phyloP scores from a whole-genome alignment of 2,113 vertebrate species.

The Tragelaphus strepsiceros region DNA sequence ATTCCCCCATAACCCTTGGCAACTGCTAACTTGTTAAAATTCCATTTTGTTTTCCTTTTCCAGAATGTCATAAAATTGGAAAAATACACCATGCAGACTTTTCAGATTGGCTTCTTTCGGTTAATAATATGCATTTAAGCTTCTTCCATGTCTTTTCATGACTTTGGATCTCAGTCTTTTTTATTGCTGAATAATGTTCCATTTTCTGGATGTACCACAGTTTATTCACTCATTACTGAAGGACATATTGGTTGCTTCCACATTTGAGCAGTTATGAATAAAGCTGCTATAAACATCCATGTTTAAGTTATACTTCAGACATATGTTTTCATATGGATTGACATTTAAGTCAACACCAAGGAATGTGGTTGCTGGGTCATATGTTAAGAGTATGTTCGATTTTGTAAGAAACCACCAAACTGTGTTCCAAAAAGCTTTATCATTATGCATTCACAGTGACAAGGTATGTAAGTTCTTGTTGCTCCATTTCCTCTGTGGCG shows the following conservation, averaged over 20 bases:
- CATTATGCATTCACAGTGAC: background rate
- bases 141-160: background rate
- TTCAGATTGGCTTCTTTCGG: background rate
- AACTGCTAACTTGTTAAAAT: background rate
- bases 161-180: background rate
- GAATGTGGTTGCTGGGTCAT: background rate
- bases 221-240: background rate
- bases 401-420: background rate
- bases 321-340: background rate
- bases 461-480: background rate
- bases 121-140: background rate
- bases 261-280: background rate
- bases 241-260: background rate
- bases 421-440: background rate
- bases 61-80: background rate
- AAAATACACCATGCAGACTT: background rate
- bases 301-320: background rate
- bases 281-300: background rate
- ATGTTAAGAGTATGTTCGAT: background rate
- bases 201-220: background rate
- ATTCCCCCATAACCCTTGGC: background rate
- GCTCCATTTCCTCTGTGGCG: background rate
- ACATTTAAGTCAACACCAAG: background rate
- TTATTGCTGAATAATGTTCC: background rate
- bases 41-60: background rate